Conservation (phyloP, 2,888 invertebrate species). For the Isotomurus palustris region DNA sequence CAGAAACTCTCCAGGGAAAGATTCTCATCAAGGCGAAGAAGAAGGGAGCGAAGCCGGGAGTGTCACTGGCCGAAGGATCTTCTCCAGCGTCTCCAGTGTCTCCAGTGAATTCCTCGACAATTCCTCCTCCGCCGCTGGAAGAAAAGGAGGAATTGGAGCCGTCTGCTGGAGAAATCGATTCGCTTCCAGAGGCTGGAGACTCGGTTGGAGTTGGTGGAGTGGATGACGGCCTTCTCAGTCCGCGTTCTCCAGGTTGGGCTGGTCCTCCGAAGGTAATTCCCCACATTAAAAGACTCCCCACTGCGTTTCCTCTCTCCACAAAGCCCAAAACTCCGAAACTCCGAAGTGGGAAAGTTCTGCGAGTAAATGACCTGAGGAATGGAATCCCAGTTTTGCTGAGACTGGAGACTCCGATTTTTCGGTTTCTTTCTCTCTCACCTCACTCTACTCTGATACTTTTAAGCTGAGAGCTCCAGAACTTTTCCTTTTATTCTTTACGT, state of each 20-base stretch:
- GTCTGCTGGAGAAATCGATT: constrained; percentile 18
- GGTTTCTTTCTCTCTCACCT: too few species aligned
- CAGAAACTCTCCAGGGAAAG: constrained; percentile 52
- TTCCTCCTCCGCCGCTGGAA: constrained; percentile 17
- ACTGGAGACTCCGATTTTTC: constrained; percentile 43
- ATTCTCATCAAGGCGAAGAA: constrained; percentile 53
- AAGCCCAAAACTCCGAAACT: too few species aligned
- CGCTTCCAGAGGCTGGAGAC: constrained; percentile 21
- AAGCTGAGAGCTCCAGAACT: too few species aligned
- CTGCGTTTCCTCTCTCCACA: too few species aligned
- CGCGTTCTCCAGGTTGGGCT: constrained; percentile 20
- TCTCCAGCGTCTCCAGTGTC: too few species aligned
- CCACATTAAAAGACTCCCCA: too few species aligned
- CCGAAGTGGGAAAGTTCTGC: neutral
- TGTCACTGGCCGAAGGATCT: too few species aligned
- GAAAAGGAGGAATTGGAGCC: constrained; percentile 33
- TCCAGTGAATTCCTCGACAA: too few species aligned
- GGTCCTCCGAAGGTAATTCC: constrained; percentile 38
- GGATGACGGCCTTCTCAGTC: constrained; percentile 33
- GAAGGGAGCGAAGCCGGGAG: constrained; percentile 18
- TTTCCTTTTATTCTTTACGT: too few species aligned
- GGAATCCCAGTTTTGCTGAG: constrained; percentile 26
- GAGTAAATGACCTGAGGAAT: neutral
- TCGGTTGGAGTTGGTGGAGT: constrained; percentile 12
- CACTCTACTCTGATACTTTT: too few species aligned